Percentiles rank a stretch among this genome's conserved stretches.
These are phyloP conservation scores for Lepidurus arcticus DNA, from an alignment of 1,140 invertebrate genomes.

Conservation along the genomic window DNA sequence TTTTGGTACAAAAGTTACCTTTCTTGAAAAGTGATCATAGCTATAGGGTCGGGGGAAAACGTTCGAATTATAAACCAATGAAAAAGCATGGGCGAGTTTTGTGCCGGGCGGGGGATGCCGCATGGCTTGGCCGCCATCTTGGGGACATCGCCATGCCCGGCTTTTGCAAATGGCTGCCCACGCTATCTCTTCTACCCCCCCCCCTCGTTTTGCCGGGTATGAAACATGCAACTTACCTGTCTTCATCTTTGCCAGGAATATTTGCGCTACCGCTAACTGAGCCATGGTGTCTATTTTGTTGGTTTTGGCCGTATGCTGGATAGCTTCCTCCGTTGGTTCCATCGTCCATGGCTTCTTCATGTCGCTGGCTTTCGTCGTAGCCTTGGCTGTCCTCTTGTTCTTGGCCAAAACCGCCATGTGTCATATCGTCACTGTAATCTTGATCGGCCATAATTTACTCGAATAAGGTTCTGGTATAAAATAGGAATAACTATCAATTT, in stretches of 20 bases:
- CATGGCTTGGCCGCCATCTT: slow-evolving; percentile 17
- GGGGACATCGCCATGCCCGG: slow-evolving; percentile 26
- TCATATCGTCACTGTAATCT: slow-evolving; percentile 37
- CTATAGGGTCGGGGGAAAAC: too few species aligned
- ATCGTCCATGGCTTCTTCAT: slow-evolving; percentile 30
- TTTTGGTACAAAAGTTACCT: too few species aligned
- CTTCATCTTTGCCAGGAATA: slow-evolving; percentile 39
- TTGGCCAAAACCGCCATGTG: slow-evolving; percentile 37
- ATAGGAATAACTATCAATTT: neutral
- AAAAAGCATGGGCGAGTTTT: neutral
- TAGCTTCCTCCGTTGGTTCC: slow-evolving; percentile 31
- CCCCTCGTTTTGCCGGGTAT: neutral
- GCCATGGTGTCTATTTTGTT: neutral
- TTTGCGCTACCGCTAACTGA: slow-evolving; percentile 39
- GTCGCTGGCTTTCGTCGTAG: slow-evolving; percentile 28
- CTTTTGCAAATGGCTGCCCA: slow-evolving; percentile 28
- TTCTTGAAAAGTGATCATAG: too few species aligned
- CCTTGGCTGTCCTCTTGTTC: slow-evolving; percentile 33
- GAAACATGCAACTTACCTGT: slow-evolving; percentile 36
- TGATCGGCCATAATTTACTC: slow-evolving; percentile 32
- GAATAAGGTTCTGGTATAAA: neutral
- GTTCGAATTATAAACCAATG: neutral
- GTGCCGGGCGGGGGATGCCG: slow-evolving; percentile 24
- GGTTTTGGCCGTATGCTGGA: neutral
- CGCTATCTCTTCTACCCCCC: neutral